Evolutionary conservation across 1,140 invertebrate genomes (phyloP).

Genomic region (Bombus turneri): DNA sequence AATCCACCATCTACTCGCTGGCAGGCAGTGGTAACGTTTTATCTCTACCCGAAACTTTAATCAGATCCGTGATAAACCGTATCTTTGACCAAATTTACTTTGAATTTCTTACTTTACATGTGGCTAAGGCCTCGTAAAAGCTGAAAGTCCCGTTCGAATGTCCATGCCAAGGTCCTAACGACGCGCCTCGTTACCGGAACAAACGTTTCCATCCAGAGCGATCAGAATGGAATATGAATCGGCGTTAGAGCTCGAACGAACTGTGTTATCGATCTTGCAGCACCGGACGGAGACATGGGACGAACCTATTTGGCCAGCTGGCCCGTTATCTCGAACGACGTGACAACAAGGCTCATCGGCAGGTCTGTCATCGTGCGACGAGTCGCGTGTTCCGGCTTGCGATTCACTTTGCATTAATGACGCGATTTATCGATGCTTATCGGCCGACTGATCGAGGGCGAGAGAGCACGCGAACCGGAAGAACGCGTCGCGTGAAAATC

Average conservation of each 20-base stretch:
- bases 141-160: constrained; percentile 11
- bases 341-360: constrained; percentile 56
- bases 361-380: constrained; percentile 41
- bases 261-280: constrained; percentile 26
- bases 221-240: constrained; percentile 52
- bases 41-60: no score
- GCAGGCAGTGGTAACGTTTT: no score
- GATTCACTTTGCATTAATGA: constrained; percentile 62
- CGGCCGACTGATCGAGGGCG: neutral
- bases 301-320: constrained; percentile 49
- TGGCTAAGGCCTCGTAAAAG: neutral
- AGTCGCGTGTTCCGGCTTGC: constrained; percentile 35
- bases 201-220: constrained; percentile 27
- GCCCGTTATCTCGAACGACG: constrained; percentile 66
- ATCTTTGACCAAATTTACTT: neutral
- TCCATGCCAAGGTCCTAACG: constrained; percentile 8
- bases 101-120: neutral
- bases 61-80: no score
- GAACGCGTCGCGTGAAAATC: constrained; percentile 38
- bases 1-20: no score
- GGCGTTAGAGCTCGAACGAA: neutral
- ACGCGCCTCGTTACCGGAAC: constrained; percentile 33
- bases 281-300: constrained; percentile 36
- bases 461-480: constrained; percentile 17
- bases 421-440: constrained; percentile 23